phyloP scores from a whole-genome alignment of 2,113 vertebrate genomes.

The Hydrochoerus hydrochaeris region DNA sequence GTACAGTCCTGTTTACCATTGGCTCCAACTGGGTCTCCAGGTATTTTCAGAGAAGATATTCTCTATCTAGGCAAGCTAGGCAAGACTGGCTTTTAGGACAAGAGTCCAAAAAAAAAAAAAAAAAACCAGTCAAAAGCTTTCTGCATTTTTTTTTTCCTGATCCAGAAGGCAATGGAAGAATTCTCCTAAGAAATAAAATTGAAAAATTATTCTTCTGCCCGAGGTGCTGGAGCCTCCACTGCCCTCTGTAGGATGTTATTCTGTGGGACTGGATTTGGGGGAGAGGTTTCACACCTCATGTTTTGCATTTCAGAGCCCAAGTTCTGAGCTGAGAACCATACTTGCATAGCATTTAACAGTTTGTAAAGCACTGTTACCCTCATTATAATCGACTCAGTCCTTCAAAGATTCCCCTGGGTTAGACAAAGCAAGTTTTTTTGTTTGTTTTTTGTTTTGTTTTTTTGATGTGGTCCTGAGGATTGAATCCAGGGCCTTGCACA shows the following conservation, averaged over 20 bases:
- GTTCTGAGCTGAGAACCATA: neutral
- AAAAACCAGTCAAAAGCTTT: neutral
- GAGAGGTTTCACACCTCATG: neutral
- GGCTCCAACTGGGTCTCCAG: neutral
- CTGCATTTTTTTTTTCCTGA: neutral
- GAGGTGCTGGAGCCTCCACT: neutral
- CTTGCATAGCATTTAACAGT: neutral
- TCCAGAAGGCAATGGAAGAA: neutral
- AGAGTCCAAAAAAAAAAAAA: neutral
- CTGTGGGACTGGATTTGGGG: neutral
- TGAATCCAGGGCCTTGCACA: neutral
- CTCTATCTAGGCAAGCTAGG: neutral
- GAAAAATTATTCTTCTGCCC: neutral
- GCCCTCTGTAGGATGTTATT: fast-evolving
- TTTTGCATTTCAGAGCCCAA: neutral
- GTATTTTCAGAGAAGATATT: neutral
- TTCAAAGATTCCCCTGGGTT: neutral
- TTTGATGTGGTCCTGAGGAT: neutral
- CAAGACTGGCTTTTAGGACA: neutral
- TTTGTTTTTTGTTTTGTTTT: neutral
- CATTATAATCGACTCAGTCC: neutral
- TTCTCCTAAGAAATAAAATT: neutral
- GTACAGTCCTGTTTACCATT: neutral
- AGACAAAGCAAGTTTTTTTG: neutral
- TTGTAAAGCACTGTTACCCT: neutral